A percentile compares a stretch with the other conserved stretches of the same genome.
phyloP scores from a whole-genome alignment of 2,113 vertebrate species.

The Monarcha castaneiventris region DNA sequence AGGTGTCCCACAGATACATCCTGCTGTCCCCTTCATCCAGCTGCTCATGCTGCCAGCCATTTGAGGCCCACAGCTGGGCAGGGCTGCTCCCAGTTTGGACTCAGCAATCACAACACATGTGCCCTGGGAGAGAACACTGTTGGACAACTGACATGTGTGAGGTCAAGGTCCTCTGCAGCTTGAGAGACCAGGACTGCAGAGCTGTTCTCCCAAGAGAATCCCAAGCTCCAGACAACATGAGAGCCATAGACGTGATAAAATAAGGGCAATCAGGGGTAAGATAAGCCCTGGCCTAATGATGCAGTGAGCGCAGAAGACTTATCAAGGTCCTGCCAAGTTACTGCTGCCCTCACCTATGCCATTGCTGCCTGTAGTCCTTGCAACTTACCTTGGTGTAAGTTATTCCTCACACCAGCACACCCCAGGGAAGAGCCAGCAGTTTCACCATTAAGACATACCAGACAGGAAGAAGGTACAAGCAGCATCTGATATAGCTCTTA shows the following conservation, averaged over 20 bases:
- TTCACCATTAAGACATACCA: not conserved
- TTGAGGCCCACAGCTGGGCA: not conserved
- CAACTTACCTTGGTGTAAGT: no score
- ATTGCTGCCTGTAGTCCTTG: not conserved
- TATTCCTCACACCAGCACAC: not conserved
- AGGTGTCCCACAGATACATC: not conserved
- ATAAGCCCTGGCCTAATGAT: not conserved
- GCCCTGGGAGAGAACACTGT: not conserved
- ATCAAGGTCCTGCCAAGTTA: not conserved
- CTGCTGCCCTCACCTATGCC: not conserved
- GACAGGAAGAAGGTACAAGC: not conserved
- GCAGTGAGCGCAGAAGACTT: no score
- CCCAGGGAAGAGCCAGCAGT: not conserved
- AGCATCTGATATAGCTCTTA: not conserved
- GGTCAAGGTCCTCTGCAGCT: not conserved
- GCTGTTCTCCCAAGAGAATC: not conserved
- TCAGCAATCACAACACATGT: not conserved
- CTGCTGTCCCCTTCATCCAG: not conserved
- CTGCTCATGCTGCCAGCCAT: fast-evolving
- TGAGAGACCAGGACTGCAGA: not conserved
- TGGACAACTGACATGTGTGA: not conserved
- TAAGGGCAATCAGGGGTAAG: not conserved
- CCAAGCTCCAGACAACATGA: not conserved
- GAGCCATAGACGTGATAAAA: not conserved
- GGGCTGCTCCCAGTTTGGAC: not conserved